Conservation (phyloP, 2,888 invertebrate species). For the Polyploca ridens region DNA sequence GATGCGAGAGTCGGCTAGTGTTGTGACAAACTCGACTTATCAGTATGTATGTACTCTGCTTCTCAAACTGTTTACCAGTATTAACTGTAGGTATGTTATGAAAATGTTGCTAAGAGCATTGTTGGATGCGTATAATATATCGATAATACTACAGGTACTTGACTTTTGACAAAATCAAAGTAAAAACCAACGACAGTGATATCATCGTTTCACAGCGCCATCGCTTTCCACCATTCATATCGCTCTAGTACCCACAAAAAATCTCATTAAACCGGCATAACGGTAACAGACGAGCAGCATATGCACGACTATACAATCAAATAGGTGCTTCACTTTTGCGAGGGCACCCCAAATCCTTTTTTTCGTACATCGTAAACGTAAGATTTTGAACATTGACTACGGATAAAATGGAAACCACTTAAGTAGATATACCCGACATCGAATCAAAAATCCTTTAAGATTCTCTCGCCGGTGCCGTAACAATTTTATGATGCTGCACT, state of each 20-base stretch:
- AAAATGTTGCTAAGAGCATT: no score
- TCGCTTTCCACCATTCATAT: conserved; percentile 51
- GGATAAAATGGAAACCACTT: conserved; percentile 52
- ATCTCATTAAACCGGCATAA: conserved; percentile 60
- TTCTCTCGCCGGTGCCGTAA: conserved; percentile 37
- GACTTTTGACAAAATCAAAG: neutral
- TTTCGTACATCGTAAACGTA: conserved; percentile 66
- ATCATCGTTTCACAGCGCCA: conserved; percentile 33
- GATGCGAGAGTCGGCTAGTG: no score
- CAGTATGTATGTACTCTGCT: no score
- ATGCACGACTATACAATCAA: conserved; percentile 58
- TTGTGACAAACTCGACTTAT: no score
- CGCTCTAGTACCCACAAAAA: conserved; percentile 46
- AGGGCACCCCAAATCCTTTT: conserved; percentile 54
- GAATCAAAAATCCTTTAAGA: conserved; percentile 61
- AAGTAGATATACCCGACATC: conserved; percentile 45
- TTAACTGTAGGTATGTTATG: no score
- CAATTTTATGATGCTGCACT: conserved; percentile 60
- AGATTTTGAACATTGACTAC: conserved; percentile 56
- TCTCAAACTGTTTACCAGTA: no score
- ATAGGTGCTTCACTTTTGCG: conserved; percentile 55
- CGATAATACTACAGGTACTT: neutral
- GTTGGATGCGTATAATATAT: neutral
- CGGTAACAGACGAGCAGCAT: conserved; percentile 51
- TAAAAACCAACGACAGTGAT: conserved; percentile 23